These are phyloP conservation scores for Chelon labrosus DNA, from an alignment of 2,797 vertebrate genomes.

Conservation along the genomic window DNA sequence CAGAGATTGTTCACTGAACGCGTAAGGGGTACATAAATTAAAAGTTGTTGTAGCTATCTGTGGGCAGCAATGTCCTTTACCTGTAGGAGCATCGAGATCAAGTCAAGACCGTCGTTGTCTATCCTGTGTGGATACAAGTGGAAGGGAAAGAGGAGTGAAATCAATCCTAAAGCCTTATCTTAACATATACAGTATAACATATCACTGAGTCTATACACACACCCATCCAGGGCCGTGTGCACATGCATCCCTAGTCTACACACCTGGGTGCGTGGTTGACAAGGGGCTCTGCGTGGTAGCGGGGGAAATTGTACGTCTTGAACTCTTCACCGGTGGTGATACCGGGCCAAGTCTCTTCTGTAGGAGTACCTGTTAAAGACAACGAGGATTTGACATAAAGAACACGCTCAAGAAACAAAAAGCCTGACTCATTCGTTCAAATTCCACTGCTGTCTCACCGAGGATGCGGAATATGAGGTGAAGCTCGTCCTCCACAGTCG, in stretches of 20 bases:
- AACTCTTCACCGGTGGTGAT: constrained; percentile 85
- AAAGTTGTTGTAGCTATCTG: neutral
- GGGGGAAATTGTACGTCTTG: constrained; percentile 85
- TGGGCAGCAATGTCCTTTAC: constrained; percentile 56
- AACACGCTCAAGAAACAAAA: neutral
- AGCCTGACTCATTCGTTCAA: neutral
- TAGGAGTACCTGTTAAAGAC: constrained; percentile 82
- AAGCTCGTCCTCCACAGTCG: constrained; percentile 87
- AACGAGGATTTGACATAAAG: neutral
- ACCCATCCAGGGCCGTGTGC: constrained; percentile 23
- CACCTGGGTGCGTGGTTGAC: constrained; percentile 88
- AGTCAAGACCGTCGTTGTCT: constrained; percentile 86
- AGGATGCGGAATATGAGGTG: constrained; percentile 88
- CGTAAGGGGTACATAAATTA: neutral
- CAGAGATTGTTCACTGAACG: neutral
- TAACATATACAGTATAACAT: constrained; percentile 23
- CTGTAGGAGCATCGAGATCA: constrained; percentile 85
- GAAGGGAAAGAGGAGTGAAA: constrained; percentile 23
- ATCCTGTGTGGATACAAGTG: constrained; percentile 76
- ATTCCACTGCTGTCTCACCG: constrained; percentile 69
- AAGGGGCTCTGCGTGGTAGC: constrained; percentile 84
- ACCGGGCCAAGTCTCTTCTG: constrained; percentile 85
- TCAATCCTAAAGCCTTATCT: constrained; percentile 28
- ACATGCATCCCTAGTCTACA: constrained; percentile 25
- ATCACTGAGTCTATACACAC: constrained; percentile 2